phyloP scores from a whole-genome alignment of 2,797 vertebrate genomes.

The Gallinago solitaria region DNA sequence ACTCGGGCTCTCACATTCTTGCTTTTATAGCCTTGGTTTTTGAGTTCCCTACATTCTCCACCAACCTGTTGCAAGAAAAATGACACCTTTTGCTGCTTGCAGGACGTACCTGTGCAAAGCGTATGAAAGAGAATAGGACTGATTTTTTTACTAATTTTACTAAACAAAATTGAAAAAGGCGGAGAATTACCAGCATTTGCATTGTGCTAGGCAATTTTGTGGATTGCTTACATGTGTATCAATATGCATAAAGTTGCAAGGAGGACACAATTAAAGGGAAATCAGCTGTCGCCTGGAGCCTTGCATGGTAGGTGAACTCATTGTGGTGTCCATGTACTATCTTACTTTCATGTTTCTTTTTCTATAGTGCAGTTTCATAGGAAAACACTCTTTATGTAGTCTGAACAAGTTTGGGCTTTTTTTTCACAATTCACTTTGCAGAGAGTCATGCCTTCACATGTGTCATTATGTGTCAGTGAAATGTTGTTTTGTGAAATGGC shows the following conservation, averaged over 20 bases:
- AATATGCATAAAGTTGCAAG: neutral
- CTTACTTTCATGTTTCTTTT: neutral
- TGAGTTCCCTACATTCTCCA: neutral
- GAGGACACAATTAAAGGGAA: neutral
- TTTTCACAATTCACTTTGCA: neutral
- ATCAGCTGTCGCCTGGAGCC: neutral
- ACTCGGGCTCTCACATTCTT: constrained; percentile 16
- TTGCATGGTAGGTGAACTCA: constrained; percentile 14
- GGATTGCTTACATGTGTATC: neutral
- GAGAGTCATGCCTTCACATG: rapidly evolving
- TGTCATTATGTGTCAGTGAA: neutral
- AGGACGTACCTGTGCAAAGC: neutral
- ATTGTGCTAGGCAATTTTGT: neutral
- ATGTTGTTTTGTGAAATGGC: neutral
- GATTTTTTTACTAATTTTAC: neutral
- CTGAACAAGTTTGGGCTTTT: neutral
- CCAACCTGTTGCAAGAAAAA: neutral
- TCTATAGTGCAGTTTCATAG: neutral
- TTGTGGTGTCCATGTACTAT: neutral
- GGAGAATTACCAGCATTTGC: neutral
- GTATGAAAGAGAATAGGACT: neutral
- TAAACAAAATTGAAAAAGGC: neutral
- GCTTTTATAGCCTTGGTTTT: neutral
- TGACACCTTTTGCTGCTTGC: neutral
- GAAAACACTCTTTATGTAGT: neutral